Evolutionary conservation across 2,797 vertebrate species (phyloP).

Genomic region (Selene dorsalis): DNA sequence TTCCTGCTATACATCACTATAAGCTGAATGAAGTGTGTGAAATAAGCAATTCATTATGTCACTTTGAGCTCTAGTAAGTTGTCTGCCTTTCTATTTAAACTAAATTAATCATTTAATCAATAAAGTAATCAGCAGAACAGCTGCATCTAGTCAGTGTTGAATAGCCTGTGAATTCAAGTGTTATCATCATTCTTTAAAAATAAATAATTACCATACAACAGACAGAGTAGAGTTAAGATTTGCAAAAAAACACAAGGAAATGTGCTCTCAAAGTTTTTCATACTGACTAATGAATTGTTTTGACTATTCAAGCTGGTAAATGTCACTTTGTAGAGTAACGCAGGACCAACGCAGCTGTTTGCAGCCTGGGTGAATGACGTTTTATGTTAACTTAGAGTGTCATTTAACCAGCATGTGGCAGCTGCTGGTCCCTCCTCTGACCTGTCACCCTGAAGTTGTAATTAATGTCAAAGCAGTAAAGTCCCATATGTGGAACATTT

Average conservation of each 20-base stretch:
- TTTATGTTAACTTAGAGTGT: not conserved
- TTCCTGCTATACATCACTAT: not conserved
- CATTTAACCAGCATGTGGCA: conserved; percentile 1
- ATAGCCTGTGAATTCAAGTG: not conserved
- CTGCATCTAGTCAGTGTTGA: not conserved
- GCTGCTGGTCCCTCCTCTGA: not conserved
- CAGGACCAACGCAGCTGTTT: not conserved
- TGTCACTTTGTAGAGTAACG: not conserved
- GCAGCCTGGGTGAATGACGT: not conserved
- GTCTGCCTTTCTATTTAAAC: not conserved
- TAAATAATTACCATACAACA: not conserved
- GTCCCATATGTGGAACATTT: too few species aligned
- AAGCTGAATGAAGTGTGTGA: not conserved
- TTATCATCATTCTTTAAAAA: not conserved
- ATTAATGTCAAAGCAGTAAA: too few species aligned
- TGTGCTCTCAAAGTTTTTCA: not conserved
- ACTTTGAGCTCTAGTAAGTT: not conserved
- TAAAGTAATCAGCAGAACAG: not conserved
- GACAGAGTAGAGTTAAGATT: not conserved
- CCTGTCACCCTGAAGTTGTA: too few species aligned
- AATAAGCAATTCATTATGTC: too few species aligned
- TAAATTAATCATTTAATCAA: not conserved
- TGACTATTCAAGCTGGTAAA: too few species aligned
- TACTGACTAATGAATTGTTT: not conserved
- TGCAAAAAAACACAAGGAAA: not conserved